A percentile compares a stretch with the other conserved stretches of the same genome.
Conservation (phyloP, 53 echinoderm and acorn worm species). For the Crossaster papposus region DNA sequence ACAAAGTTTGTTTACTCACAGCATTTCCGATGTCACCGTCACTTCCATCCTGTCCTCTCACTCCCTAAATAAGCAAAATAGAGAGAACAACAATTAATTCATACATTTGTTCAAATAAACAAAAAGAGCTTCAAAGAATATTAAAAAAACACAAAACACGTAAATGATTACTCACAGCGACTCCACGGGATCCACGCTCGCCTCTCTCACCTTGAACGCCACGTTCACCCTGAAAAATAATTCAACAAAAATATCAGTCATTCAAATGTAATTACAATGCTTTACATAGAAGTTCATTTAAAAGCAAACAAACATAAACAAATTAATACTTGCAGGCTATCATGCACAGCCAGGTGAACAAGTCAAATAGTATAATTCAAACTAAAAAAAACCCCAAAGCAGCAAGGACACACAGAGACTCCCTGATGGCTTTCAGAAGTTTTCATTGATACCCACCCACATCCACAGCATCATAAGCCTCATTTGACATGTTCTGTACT, state of each 20-base stretch:
- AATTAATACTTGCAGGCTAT: too few species aligned
- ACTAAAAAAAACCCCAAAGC: too few species aligned
- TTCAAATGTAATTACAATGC: background rate
- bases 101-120: background rate
- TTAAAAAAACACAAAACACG: background rate
- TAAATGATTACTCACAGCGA: conserved; percentile 1
- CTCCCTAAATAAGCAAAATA: conserved; percentile 1
- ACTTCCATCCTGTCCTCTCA: conserved; percentile 25
- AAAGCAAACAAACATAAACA: too few species aligned
- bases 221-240: conserved; percentile 27
- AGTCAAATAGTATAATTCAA: too few species aligned
- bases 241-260: background rate
- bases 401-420: too few species aligned
- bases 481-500: too few species aligned
- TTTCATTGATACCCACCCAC: too few species aligned
- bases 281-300: background rate
- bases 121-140: background rate
- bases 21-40: conserved; percentile 30
- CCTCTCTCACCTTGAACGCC: conserved; percentile 34
- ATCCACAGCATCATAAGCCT: too few species aligned
- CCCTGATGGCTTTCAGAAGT: too few species aligned
- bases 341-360: too few species aligned
- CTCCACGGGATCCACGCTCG: conserved; percentile 35
- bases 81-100: background rate
- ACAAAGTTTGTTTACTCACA: conserved; percentile 26